These are phyloP conservation scores for Elaeidobius kamerunicus DNA, from an alignment of 2,888 invertebrate species.

Conservation along the genomic window DNA sequence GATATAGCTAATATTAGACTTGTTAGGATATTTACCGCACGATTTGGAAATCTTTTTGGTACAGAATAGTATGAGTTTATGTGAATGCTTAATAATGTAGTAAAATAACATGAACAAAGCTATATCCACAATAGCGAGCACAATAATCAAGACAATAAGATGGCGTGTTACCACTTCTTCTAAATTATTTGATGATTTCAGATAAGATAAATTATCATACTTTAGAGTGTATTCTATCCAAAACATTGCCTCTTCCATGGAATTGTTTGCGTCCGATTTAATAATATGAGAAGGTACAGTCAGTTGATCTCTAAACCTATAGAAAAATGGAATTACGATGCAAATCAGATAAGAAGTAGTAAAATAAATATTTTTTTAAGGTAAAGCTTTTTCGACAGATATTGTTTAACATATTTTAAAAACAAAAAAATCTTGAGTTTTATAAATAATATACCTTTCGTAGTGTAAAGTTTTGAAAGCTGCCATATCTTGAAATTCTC, in stretches of 20 bases:
- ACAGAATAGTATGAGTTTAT: not conserved
- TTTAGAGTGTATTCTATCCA: constrained; percentile 6
- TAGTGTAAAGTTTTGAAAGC: too few relatives aligned
- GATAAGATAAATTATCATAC: not conserved
- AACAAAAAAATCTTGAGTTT: too few relatives aligned
- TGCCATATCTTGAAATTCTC: too few relatives aligned
- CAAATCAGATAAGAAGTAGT: not conserved
- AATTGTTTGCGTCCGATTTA: not conserved
- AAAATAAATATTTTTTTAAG: too few relatives aligned
- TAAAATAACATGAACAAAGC: constrained; percentile 14
- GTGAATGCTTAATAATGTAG: constrained; percentile 9
- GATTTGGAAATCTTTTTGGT: constrained; percentile 3
- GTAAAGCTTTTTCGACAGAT: too few relatives aligned
- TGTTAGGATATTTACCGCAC: not conserved
- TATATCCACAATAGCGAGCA: constrained; percentile 8
- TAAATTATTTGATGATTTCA: too few relatives aligned
- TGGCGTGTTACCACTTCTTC: too few relatives aligned
- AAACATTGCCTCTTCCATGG: not conserved
- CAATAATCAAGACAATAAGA: constrained; percentile 3
- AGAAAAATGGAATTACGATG: not conserved
- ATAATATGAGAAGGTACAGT: not conserved
- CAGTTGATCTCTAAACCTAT: not conserved
- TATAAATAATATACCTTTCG: too few relatives aligned
- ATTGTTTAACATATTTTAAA: too few relatives aligned
- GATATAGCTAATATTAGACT: constrained; percentile 1